Percentiles rank a stretch among this genome's conserved stretches.
phyloP scores from a whole-genome alignment of 1,140 invertebrate species.

The Drosophila triauraria region DNA sequence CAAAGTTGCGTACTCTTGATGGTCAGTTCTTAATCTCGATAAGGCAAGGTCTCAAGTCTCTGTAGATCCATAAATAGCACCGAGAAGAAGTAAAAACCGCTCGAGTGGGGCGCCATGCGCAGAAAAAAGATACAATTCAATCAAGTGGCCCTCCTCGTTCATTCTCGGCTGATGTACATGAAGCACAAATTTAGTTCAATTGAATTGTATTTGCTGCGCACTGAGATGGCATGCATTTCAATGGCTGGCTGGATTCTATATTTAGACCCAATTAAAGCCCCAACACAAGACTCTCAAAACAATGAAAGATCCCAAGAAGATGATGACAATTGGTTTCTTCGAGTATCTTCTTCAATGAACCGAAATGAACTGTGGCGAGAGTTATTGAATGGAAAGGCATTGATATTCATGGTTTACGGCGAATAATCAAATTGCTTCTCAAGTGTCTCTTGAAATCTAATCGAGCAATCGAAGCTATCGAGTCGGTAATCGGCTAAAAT shows the following conservation, averaged over 20 bases:
- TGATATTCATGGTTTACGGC: slow-evolving; percentile 12
- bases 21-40: slow-evolving; percentile 43
- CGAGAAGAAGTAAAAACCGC: slow-evolving; percentile 10
- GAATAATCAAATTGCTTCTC: slow-evolving; percentile 16
- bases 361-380: slow-evolving; percentile 27
- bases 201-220: slow-evolving; percentile 58
- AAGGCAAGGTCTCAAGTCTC: slow-evolving; percentile 38
- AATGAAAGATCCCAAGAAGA: slow-evolving; percentile 12
- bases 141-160: slow-evolving; percentile 40
- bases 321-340: slow-evolving; percentile 63
- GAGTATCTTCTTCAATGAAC: slow-evolving; percentile 34
- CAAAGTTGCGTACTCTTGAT: slow-evolving; percentile 13
- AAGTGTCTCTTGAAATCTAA: slow-evolving; percentile 39
- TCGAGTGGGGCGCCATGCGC: slow-evolving; percentile 16
- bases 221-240: slow-evolving; percentile 43
- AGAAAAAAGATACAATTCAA: slow-evolving; percentile 59
- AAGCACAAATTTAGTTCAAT: slow-evolving; percentile 78
- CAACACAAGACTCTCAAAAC: slow-evolving; percentile 19
- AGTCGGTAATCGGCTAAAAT: slow-evolving; percentile 17
- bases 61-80: slow-evolving; percentile 36
- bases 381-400: slow-evolving; percentile 44
- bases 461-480: slow-evolving; percentile 7
- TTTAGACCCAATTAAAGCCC: slow-evolving; percentile 76
- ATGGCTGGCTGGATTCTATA: slow-evolving; percentile 64
- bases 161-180: slow-evolving; percentile 27